Evolutionary conservation across 2,797 vertebrate species (phyloP).

Genomic region (Lates japonicus): DNA sequence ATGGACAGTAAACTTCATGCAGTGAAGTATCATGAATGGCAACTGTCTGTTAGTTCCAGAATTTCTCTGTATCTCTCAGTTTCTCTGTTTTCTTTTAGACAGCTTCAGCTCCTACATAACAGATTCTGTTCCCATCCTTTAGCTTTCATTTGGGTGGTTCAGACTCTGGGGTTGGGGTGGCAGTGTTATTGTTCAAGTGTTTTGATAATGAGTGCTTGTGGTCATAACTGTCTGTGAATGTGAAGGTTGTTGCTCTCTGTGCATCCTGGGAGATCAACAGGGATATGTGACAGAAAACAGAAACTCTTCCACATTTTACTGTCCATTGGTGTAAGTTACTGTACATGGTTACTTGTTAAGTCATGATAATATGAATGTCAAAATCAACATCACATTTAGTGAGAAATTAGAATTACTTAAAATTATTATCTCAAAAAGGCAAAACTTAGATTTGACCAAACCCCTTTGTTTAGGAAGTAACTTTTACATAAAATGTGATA

Average conservation of each 20-base stretch:
- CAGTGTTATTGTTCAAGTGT: constrained; percentile 57
- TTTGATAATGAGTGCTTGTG: constrained; percentile 60
- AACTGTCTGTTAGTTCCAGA: background rate
- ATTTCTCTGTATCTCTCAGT: background rate
- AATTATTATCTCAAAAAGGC: background rate
- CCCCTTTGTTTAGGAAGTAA: background rate
- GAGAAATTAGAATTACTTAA: background rate
- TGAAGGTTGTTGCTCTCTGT: constrained; percentile 47
- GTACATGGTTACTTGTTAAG: background rate
- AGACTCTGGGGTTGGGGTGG: background rate
- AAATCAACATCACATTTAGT: background rate
- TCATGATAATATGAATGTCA: background rate
- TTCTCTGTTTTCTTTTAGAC: constrained; percentile 21
- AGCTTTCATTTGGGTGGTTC: constrained; percentile 8
- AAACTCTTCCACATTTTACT: background rate
- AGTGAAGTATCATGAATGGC: background rate
- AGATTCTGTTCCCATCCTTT: constrained; percentile 12
- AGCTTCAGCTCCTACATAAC: constrained; percentile 34
- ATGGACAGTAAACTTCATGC: too few relatives aligned
- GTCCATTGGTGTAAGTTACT: background rate
- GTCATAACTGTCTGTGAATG: constrained; percentile 57
- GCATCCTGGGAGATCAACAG: background rate
- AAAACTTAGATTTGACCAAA: background rate
- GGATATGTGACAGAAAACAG: background rate
- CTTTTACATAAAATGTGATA: background rate